Conservation (phyloP, 2,888 invertebrate genomes). For the Plebejus melissa region DNA sequence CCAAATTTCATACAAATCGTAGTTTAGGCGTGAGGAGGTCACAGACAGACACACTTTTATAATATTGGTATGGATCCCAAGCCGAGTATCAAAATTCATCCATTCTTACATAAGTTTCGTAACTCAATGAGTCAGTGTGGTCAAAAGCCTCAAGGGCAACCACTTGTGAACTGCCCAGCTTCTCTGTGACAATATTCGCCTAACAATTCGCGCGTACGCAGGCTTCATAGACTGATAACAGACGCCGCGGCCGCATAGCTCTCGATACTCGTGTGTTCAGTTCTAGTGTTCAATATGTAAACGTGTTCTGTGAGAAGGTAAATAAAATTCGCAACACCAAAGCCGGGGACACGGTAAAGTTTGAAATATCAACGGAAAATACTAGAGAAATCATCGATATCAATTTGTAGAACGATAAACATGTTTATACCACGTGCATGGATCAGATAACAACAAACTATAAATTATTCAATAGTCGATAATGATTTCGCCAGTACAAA, state of each 20-base stretch:
- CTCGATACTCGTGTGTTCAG: constrained; percentile 30
- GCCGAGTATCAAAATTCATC: constrained; percentile 4
- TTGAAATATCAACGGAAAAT: neutral
- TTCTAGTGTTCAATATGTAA: constrained; percentile 28
- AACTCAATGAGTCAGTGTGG: constrained; percentile 48
- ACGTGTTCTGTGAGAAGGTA: constrained; percentile 25
- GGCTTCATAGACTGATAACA: constrained; percentile 35
- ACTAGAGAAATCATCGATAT: neutral
- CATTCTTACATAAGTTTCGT: constrained; percentile 15
- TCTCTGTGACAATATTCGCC: constrained; percentile 64
- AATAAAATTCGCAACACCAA: neutral
- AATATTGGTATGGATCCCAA: neutral
- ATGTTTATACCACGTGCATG: neutral
- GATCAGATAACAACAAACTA: constrained; percentile 1
- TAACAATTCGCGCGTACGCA: constrained; percentile 46
- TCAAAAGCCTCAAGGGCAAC: constrained; percentile 56
- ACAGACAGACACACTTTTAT: too few relatives aligned
- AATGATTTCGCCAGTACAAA: neutral
- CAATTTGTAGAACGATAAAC: neutral
- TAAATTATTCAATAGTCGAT: constrained; percentile 7
- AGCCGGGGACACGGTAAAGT: neutral
- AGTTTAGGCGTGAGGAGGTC: too few relatives aligned
- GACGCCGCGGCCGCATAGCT: constrained; percentile 27
- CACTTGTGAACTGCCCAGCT: constrained; percentile 49
- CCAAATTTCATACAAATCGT: too few relatives aligned